phyloP scores from a whole-genome alignment of 2,113 vertebrate genomes.

The Scatophagus argus region DNA sequence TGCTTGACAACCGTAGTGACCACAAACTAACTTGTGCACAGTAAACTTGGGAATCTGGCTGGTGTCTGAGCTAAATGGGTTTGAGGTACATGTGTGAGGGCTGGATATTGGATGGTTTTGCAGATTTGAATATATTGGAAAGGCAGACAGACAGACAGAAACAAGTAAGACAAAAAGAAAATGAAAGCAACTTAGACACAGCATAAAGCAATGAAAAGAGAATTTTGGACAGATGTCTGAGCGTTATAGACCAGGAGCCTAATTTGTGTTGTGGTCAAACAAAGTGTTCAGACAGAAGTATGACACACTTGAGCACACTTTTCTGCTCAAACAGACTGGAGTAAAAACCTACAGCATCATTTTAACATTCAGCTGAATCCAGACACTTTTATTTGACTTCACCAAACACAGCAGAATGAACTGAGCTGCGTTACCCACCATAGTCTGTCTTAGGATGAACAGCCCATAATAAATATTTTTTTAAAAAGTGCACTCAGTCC shows the following conservation, averaged over 20 bases:
- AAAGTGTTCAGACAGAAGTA: neutral
- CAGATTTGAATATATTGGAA: neutral
- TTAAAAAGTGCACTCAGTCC: neutral
- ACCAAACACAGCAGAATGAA: neutral
- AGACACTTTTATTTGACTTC: neutral
- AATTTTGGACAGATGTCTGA: neutral
- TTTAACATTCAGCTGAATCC: neutral
- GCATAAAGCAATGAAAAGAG: neutral
- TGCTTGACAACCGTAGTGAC: neutral
- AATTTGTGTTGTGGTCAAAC: neutral
- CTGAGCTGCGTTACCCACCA: neutral
- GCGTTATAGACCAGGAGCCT: neutral
- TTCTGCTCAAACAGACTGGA: neutral
- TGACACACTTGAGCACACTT: neutral
- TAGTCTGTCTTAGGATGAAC: neutral
- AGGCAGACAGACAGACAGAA: too few relatives aligned
- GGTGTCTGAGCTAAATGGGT: too few relatives aligned
- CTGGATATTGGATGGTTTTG: neutral
- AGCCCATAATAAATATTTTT: neutral
- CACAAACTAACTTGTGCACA: neutral
- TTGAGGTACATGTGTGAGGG: too few relatives aligned
- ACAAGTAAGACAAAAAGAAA: neutral
- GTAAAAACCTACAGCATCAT: neutral
- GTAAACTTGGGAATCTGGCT: neutral
- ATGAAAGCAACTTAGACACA: too few relatives aligned